Evolutionary conservation across 2,888 invertebrate genomes (phyloP), one percentile per base, ranked within the genome.

Genomic region (Apotomis capreana): DNA sequence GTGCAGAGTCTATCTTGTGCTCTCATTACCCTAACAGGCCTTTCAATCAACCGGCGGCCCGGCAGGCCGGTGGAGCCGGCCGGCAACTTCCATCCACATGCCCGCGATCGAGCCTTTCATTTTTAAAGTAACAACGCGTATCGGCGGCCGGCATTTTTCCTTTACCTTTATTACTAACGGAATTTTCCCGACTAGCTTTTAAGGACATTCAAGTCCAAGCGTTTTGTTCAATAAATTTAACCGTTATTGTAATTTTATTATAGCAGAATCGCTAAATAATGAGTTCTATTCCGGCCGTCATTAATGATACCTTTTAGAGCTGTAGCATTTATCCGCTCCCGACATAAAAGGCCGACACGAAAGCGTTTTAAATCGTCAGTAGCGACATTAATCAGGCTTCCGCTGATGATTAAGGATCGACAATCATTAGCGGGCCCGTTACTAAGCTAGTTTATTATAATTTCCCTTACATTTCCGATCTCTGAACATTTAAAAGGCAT

Each of bases 391-490:
- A 72, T 72, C 72, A 72, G 58, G 72, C 72, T 68, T 72, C 46
- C 68, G 58, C 40, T 58, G 58, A 72, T 62, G 71, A 74, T 71
- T 69, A 65, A 74, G 71, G 65, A 63, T 71, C 64, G 68, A 61
- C 60, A 71, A 64, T 68, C 69, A 74, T 71, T 74, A 70, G 70
- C 51, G 61, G 57, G 59, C 15, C 59, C 74, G 64, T 69, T 74
- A 57, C 68, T 65, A 69, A 69, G 62, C 60, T 67, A 74, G 64
- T 74, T 73, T 73, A 71, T 74, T 79, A 81, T 83, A 84, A 85
- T 83, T 85, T 83, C 82, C 83, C 80, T 78, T 79, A 79, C 77
- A 78, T 83, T 79, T 81, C 81, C 78, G 81, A 78, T 80, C 82
- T 79, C 79, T 76, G 79, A 81, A 79, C 79, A 80, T 83, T 83